phyloP scores from a whole-genome alignment of 2,888 invertebrate species.

The Leptarthrus brevirostris region DNA sequence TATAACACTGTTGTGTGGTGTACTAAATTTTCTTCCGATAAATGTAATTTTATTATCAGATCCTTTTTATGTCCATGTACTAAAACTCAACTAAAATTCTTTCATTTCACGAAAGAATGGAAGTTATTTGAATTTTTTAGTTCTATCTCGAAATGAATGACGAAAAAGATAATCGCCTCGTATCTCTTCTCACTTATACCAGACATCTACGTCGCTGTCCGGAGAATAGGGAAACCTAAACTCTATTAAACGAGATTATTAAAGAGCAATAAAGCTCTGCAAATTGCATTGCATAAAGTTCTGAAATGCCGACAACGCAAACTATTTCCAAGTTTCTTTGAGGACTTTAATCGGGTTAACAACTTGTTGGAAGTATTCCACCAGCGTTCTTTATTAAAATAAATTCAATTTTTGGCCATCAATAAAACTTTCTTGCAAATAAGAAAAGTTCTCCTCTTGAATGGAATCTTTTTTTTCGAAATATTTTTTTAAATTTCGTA shows the following conservation, averaged over 20 bases:
- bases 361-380: not conserved
- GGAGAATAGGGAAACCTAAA: too few species aligned
- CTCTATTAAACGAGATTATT: not conserved
- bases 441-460: constrained; percentile 14
- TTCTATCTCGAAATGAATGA: too few species aligned
- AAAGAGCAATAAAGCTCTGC: constrained; percentile 3
- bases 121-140: too few species aligned
- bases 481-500: not conserved
- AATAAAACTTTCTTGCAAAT: constrained; percentile 17
- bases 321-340: constrained; percentile 4
- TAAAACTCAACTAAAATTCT: too few species aligned
- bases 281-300: not conserved
- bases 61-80: too few species aligned
- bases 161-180: too few species aligned
- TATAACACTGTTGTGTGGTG: too few species aligned
- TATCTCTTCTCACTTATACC: too few species aligned
- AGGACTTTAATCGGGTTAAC: constrained; percentile 4
- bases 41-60: too few species aligned
- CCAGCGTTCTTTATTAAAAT: constrained; percentile 12
- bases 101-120: too few species aligned
- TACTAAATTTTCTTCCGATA: too few species aligned
- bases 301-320: not conserved
- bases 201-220: too few species aligned
- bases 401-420: constrained; percentile 15
- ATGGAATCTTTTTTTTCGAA: not conserved